phyloP scores from a whole-genome alignment of 2,888 invertebrate genomes.

The Vesta saturnalis region DNA sequence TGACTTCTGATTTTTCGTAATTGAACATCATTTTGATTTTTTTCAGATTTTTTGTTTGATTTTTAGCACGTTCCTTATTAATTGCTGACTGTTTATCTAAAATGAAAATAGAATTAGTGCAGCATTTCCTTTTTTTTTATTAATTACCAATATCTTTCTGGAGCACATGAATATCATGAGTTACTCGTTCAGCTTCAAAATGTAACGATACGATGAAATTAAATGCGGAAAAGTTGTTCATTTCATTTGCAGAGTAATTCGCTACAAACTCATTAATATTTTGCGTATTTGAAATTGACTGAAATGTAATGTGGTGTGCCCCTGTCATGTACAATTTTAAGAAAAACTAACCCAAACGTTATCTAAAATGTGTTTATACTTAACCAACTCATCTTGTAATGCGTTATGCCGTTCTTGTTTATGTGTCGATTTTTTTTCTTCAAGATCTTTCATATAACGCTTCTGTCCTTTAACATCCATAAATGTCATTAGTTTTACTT shows the following conservation, averaged over 20 bases:
- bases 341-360: neutral
- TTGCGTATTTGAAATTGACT: neutral
- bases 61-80: neutral
- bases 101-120: neutral
- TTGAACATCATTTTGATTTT: no score
- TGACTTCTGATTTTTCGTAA: neutral
- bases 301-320: neutral
- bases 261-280: neutral
- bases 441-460: neutral
- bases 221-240: neutral
- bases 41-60: neutral
- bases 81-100: neutral
- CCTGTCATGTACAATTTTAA: no score
- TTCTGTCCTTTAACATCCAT: neutral
- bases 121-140: no score
- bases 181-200: neutral
- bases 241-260: neutral
- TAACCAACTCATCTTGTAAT: neutral
- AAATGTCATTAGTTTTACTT: neutral
- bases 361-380: neutral
- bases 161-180: no score
- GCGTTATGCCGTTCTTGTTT: neutral
- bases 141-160: no score
- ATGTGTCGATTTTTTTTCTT: neutral
- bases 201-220: neutral